Base-by-base conservation (phyloP, 2,888 invertebrate genomes). In the Campoletis raptor region DNA sequence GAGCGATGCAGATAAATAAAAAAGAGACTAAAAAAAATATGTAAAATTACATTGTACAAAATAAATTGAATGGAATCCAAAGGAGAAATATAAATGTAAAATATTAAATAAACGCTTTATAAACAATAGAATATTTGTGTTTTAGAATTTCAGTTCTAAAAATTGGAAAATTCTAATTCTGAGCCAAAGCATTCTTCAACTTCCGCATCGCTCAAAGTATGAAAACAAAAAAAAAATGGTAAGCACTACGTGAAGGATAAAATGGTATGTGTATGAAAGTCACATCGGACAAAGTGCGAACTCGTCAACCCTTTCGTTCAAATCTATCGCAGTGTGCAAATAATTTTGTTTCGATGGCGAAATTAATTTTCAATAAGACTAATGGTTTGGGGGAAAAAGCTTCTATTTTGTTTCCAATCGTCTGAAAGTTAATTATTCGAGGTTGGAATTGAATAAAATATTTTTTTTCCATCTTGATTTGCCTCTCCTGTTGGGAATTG, bases 271-370 rank as follows among this genome's bases (percentile, higher is more conserved):
- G 70, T 72, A 15, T 57, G n/a, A 48, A 40, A 45, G 70, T 83
- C 54, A 72, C 37, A 69, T 73, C 83, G 78, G 85, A 85, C 54
- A 93, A 93, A 92, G 90, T 93, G 92, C 92, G 92, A 92, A 81
- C 89, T 89, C 89, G 90, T 90, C 88, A 86, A 87, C 80, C 86
- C 89, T 73, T 79, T 83, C 81, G 54, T 64, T 36, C 30, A 61
- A 37, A 81, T 74, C 61, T 79, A 81, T 72, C 54, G 61, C 64
- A 67, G 40, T 76, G 45, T 64, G 40, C 64, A 48, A 66, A 69
- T 78, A 74, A 74, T 70, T 48, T 24, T 73, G 78, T 81, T 76
- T 15, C 66, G 54, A 79, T 67, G 48, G 48, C 36, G n/a, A 66
- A 36, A 36, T 42, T 12, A 12, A 54, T 74, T 57, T n/a, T 40